Conservation (phyloP, 2,797 vertebrate species). For the Pangasius macronema region DNA sequence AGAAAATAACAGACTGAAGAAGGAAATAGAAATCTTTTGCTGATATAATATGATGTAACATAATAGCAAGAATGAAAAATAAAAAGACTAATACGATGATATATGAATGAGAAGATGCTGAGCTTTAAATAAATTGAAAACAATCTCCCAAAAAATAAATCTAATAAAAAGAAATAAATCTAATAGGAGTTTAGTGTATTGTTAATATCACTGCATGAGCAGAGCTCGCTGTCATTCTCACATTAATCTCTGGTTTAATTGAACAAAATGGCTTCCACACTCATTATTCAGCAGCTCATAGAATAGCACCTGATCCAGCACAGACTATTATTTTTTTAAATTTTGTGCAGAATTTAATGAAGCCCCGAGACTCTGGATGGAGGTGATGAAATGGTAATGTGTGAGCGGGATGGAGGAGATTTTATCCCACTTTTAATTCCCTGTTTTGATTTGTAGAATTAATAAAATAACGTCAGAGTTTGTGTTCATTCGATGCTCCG, state of each 20-base stretch:
- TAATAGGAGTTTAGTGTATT: not conserved
- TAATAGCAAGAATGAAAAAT: not conserved
- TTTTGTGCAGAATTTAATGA: no score
- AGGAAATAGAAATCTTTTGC: not conserved
- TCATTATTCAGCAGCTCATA: not conserved
- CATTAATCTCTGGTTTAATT: not conserved
- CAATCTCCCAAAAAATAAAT: not conserved
- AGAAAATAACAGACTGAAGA: not conserved
- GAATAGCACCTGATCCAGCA: no score
- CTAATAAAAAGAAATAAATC: not conserved
- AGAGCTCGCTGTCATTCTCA: not conserved
- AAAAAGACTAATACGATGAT: not conserved
- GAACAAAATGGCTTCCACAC: not conserved
- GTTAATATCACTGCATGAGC: not conserved
- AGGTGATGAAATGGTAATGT: not conserved
- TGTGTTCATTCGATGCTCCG: not conserved
- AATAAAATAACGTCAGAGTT: not conserved
- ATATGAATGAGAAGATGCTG: not conserved
- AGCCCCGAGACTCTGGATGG: not conserved
- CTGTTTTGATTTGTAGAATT: no score
- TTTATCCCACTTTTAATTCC: not conserved
- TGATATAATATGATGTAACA: not conserved
- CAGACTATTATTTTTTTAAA: no score
- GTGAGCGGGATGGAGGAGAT: not conserved
- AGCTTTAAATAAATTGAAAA: not conserved